A percentile compares a stretch with the other conserved stretches of the same genome.
phyloP scores from a whole-genome alignment of 2,888 invertebrate species.

The Lochmaea capreae region DNA sequence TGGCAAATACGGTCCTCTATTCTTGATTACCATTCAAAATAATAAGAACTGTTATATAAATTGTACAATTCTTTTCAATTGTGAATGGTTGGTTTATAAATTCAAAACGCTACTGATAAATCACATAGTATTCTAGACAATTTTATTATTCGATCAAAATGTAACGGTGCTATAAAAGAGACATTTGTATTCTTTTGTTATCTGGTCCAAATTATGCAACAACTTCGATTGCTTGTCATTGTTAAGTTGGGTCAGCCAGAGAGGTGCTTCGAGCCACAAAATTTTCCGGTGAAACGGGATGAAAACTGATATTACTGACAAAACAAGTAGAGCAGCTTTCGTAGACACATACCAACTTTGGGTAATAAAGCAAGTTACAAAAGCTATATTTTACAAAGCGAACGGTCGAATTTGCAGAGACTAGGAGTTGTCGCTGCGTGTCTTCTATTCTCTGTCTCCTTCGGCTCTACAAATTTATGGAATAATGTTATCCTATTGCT shows the following conservation, averaged over 20 bases:
- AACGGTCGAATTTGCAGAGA: neutral
- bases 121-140: constrained; percentile 2
- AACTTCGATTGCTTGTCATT: constrained; percentile 32
- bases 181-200: constrained; percentile 31
- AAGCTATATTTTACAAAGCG: neutral
- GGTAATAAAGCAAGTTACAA: constrained; percentile 5
- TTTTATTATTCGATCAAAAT: constrained; percentile 24
- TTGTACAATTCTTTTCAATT: no score
- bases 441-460: neutral
- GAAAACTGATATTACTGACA: constrained; percentile 6
- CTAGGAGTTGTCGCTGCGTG: neutral
- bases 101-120: no score
- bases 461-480: neutral
- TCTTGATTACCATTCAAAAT: no score
- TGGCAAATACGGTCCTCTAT: no score
- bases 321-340: constrained; percentile 3
- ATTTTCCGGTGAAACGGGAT: constrained; percentile 27
- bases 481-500: neutral
- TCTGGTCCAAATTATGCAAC: constrained; percentile 24
- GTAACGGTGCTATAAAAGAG: constrained; percentile 9
- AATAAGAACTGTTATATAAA: no score
- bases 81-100: no score
- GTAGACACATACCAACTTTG: neutral
- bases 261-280: constrained; percentile 22
- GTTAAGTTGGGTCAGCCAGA: constrained; percentile 24